Evolutionary conservation across 2,797 vertebrate genomes (phyloP).

Genomic region (Kryptopterus vitreolus): DNA sequence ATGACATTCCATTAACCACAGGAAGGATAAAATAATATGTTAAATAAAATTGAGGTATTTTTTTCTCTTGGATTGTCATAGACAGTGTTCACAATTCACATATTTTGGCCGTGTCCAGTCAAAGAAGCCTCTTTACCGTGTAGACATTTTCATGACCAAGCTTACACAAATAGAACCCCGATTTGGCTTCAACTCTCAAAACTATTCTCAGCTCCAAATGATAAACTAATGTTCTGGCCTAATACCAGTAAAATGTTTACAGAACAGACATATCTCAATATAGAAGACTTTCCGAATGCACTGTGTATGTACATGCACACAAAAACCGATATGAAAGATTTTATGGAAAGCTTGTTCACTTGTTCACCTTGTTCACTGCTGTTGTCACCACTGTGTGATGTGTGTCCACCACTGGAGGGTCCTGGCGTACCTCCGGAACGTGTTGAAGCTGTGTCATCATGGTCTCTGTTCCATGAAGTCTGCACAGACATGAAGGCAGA

Average conservation of each 20-base stretch:
- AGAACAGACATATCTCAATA: neutral
- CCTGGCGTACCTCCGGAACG: conserved; percentile 96
- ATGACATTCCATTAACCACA: conserved; percentile 2
- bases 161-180: conserved; percentile 31
- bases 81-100: conserved; percentile 35
- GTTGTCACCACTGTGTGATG: conserved; percentile 98
- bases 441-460: conserved; percentile 95
- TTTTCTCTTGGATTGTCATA: conserved; percentile 40
- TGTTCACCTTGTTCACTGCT: conserved; percentile 99
- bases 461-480: conserved; percentile 99
- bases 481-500: conserved; percentile 55
- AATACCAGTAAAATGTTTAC: neutral
- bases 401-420: conserved; percentile 96
- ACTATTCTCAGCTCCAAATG: neutral
- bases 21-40: conserved; percentile 24
- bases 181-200: neutral
- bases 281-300: no score
- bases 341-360: conserved; percentile 65
- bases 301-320: neutral
- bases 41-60: conserved; percentile 39
- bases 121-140: conserved; percentile 38
- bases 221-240: conserved; percentile 9
- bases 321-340: neutral
- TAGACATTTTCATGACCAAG: conserved; percentile 48
- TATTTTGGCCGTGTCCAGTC: conserved; percentile 12